Conservation (phyloP, 1,140 invertebrate genomes). For the Sogatella furcifera region DNA sequence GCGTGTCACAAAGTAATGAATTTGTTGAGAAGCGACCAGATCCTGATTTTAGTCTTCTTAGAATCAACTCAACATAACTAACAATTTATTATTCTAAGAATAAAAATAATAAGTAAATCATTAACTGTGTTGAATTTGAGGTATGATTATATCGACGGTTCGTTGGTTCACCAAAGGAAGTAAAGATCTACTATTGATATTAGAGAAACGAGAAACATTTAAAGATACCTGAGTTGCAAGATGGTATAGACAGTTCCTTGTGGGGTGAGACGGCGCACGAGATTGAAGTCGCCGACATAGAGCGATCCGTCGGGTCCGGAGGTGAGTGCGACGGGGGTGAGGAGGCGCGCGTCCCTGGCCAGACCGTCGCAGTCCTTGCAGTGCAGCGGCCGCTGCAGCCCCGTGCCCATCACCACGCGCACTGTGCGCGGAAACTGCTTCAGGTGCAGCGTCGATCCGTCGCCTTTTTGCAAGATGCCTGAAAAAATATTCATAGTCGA, state of each 20-base stretch:
- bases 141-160: no score
- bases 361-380: slow-evolving; percentile 76
- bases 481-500: no score
- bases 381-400: slow-evolving; percentile 64
- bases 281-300: slow-evolving; percentile 95
- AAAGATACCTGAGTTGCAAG: slow-evolving; percentile 69
- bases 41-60: no score
- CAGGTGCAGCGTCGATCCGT: slow-evolving; percentile 85
- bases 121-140: no score
- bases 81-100: no score
- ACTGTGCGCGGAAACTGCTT: slow-evolving; percentile 89
- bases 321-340: slow-evolving; percentile 86
- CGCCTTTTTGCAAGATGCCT: slow-evolving; percentile 88
- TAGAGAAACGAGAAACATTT: no score
- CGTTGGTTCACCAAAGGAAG: no score
- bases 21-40: no score
- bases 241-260: slow-evolving; percentile 87
- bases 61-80: no score
- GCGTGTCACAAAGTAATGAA: no score
- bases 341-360: slow-evolving; percentile 72
- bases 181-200: no score
- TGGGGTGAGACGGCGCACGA: slow-evolving; percentile 84
- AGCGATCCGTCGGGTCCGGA: slow-evolving; percentile 91
- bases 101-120: no score
- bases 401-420: slow-evolving; percentile 87